Percentiles rank a stretch among this genome's conserved stretches.
Conservation (phyloP, 2,113 vertebrate genomes). For the Arvicanthis niloticus region DNA sequence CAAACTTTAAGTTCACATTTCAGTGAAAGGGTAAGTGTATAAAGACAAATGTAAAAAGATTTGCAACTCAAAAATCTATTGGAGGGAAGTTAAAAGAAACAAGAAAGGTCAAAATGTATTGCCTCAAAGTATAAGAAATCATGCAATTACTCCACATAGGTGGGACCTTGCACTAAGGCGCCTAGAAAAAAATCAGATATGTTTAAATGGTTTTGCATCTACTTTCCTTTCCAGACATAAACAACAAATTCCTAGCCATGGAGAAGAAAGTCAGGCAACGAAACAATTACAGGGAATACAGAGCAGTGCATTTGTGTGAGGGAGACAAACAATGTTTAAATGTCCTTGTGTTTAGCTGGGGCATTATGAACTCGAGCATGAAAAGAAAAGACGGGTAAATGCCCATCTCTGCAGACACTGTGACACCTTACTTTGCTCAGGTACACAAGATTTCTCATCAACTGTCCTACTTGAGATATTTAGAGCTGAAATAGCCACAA, state of each 20-base stretch:
- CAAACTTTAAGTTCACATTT: slow-evolving; percentile 1
- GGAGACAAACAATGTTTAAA: slow-evolving; percentile 3
- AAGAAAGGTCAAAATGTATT: not conserved
- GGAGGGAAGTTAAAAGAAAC: not conserved
- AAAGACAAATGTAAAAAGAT: not conserved
- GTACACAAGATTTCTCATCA: slow-evolving; percentile 13
- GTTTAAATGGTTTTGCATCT: not conserved
- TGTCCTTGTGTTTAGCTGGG: not conserved
- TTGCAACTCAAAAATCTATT: not conserved
- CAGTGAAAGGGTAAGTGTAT: not conserved
- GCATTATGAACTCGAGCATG: not conserved
- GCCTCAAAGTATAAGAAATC: not conserved
- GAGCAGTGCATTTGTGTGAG: slow-evolving; percentile 12
- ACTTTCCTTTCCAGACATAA: slow-evolving; percentile 24
- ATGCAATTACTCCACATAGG: not conserved
- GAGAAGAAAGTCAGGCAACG: slow-evolving; percentile 6
- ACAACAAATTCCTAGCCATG: not conserved
- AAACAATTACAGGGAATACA: slow-evolving; percentile 59
- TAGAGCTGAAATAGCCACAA: slow-evolving; percentile 40
- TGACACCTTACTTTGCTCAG: not conserved
- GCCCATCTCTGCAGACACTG: not conserved
- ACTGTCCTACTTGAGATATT: not conserved
- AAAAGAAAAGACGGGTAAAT: not conserved
- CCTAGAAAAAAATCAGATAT: slow-evolving; percentile 22
- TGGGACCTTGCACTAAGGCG: not conserved